A percentile compares a stretch with the other conserved stretches of the same genome.
Evolutionary conservation across 2,888 invertebrate genomes (phyloP).

Genomic region (Eulithis testata): DNA sequence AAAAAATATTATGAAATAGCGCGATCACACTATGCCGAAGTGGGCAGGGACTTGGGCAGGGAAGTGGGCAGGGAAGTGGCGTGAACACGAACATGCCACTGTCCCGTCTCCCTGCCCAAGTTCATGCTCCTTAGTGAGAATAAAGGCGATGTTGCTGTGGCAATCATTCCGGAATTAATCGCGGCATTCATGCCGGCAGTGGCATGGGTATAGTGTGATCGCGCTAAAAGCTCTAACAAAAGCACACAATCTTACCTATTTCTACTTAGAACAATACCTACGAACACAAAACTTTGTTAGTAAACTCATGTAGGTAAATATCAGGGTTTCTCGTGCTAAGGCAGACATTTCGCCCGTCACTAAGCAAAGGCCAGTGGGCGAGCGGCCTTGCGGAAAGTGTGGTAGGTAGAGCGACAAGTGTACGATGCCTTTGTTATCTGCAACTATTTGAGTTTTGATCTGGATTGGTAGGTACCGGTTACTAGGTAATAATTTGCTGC

Average conservation of each 20-base stretch:
- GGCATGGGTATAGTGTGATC: too few relatives aligned
- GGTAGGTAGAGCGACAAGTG: slow-evolving; percentile 70
- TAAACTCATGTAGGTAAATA: slow-evolving; percentile 22
- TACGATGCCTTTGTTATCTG: slow-evolving; percentile 46
- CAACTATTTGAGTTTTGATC: slow-evolving; percentile 37
- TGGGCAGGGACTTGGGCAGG: too few relatives aligned
- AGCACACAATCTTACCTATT: neutral
- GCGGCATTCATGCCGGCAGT: too few relatives aligned
- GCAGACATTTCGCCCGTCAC: slow-evolving; percentile 73
- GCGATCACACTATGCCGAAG: too few relatives aligned
- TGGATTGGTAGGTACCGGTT: slow-evolving; percentile 17
- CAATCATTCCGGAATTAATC: too few relatives aligned
- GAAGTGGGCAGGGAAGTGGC: too few relatives aligned
- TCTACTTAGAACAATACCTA: neutral
- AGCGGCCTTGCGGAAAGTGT: slow-evolving; percentile 63
- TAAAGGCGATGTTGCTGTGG: too few relatives aligned
- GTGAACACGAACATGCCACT: too few relatives aligned
- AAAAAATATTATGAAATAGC: neutral
- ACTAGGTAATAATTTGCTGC: neutral
- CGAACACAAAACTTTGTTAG: slow-evolving; percentile 4
- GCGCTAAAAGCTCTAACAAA: neutral
- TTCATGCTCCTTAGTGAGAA: too few relatives aligned
- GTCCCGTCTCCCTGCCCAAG: too few relatives aligned
- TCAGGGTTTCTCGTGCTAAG: slow-evolving; percentile 37
- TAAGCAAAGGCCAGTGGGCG: slow-evolving; percentile 63